A percentile compares a stretch with the other conserved stretches of the same genome.
These are phyloP conservation scores for Saguinus imperator DNA, from an alignment of 2,113 vertebrate species.

Conservation along the genomic window DNA sequence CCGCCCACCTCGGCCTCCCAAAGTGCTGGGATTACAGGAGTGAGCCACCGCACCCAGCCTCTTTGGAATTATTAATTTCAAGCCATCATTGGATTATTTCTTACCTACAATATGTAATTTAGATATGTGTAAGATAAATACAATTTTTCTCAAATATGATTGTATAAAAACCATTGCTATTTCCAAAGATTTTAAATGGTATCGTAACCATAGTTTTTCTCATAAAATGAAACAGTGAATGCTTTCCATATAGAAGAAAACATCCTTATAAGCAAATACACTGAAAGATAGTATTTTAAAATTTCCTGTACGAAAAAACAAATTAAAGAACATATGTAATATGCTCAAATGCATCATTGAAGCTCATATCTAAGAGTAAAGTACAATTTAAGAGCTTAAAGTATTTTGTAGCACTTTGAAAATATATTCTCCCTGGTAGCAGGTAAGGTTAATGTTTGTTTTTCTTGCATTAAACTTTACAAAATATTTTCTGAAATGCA, in stretches of 20 bases:
- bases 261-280: background rate
- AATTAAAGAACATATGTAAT: background rate
- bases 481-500: background rate
- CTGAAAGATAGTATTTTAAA: background rate
- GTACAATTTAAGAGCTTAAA: background rate
- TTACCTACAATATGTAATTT: background rate
- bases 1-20: too few relatives aligned
- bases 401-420: background rate
- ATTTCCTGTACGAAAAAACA: background rate
- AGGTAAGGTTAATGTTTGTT: slow-evolving; percentile 16
- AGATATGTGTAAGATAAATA: background rate
- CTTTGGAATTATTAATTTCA: background rate
- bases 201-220: background rate
- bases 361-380: background rate
- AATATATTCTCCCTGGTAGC: background rate
- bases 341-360: background rate
- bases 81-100: background rate
- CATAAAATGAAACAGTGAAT: background rate
- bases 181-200: background rate
- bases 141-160: background rate
- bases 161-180: background rate
- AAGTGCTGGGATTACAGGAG: too few relatives aligned
- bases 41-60: background rate
- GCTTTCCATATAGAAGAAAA: background rate
- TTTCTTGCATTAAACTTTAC: background rate